Conservation (phyloP, 30 jellyfish, hydroid and myxozoan genomes). For the Nemopilema nomurai region DNA sequence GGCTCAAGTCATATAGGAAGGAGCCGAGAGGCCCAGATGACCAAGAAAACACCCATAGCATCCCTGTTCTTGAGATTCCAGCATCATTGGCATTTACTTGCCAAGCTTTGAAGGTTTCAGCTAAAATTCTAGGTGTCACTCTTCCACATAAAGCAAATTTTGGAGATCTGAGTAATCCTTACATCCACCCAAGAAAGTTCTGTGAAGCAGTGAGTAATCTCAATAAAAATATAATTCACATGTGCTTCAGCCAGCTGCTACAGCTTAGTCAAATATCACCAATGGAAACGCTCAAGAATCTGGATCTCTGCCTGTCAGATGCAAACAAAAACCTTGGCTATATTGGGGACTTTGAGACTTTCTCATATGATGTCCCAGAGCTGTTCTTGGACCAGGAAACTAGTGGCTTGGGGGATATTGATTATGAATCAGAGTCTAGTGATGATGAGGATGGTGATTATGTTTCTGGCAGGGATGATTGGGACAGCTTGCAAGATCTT, state of each 20-base stretch:
- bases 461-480: constrained; percentile 52
- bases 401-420: constrained; percentile 69
- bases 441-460: constrained; percentile 35
- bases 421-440: constrained; percentile 40
- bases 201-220: constrained; percentile 57
- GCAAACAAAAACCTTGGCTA: constrained; percentile 64
- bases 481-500: constrained; percentile 89
- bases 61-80: constrained; percentile 75
- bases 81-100: constrained; percentile 88
- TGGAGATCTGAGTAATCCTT: constrained; percentile 67
- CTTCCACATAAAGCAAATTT: constrained; percentile 68
- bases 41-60: constrained; percentile 46
- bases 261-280: constrained; percentile 35
- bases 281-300: constrained; percentile 48
- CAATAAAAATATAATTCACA: constrained; percentile 55
- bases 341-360: constrained; percentile 68
- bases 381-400: constrained; percentile 84
- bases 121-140: constrained; percentile 74
- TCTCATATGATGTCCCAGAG: constrained; percentile 44
- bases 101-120: constrained; percentile 53
- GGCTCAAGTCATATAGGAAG: constrained; percentile 86
- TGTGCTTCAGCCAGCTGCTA: constrained; percentile 81
- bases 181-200: constrained; percentile 48
- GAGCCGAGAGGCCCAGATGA: constrained; percentile 84
- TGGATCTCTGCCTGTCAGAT: constrained; percentile 68